These are phyloP conservation scores for Parelbella ahira DNA, from an alignment of 2,888 invertebrate species.

Conservation along the genomic window DNA sequence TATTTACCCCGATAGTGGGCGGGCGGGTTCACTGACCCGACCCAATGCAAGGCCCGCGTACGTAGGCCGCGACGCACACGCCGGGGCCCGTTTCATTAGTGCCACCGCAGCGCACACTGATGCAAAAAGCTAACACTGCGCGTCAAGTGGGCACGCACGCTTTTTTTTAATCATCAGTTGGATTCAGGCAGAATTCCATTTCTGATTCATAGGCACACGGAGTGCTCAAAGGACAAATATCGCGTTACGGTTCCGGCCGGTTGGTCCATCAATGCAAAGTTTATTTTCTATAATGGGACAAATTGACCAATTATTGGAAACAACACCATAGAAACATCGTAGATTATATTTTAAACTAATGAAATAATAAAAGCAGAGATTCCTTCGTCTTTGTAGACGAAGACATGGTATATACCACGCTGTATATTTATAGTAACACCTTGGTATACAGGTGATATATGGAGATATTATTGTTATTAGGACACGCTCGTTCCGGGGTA, in stretches of 20 bases:
- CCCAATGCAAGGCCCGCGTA: slow-evolving; percentile 76
- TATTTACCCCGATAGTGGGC: slow-evolving; percentile 79
- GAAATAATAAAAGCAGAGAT: not conserved
- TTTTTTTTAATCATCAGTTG: slow-evolving; percentile 39
- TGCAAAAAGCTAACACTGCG: slow-evolving; percentile 69
- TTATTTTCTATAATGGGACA: slow-evolving; percentile 55
- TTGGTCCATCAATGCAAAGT: no score
- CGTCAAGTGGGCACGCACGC: slow-evolving; percentile 72
- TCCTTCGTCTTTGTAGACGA: no score
- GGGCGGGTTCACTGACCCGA: slow-evolving; percentile 77
- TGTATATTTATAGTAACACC: slow-evolving; percentile 12
- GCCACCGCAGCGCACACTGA: slow-evolving; percentile 62
- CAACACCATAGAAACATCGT: slow-evolving; percentile 5
- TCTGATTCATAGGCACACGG: slow-evolving; percentile 35
- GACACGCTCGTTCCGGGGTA: not conserved
- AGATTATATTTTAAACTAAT: slow-evolving; percentile 1
- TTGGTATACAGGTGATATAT: slow-evolving; percentile 3
- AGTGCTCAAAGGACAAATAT: slow-evolving; percentile 24
- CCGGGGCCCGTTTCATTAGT: slow-evolving; percentile 66
- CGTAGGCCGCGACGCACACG: slow-evolving; percentile 71
- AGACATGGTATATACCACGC: not conserved
- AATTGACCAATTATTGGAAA: slow-evolving; percentile 39
- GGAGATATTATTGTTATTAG: slow-evolving; percentile 6
- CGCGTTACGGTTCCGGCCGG: no score
- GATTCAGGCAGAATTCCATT: slow-evolving; percentile 36